phyloP scores from a whole-genome alignment of 1,140 invertebrate species.

The Panulirus ornatus region DNA sequence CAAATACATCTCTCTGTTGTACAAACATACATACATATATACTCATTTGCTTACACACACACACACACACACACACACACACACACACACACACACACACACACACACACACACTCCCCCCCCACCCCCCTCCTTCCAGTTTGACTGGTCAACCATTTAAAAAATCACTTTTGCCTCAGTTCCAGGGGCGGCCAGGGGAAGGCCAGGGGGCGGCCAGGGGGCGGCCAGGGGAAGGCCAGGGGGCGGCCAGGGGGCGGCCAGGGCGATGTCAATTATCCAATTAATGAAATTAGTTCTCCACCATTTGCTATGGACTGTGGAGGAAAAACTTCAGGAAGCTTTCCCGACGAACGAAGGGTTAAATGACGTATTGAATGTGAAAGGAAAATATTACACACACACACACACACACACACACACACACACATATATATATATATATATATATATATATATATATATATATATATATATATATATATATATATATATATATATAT shows the following conservation, averaged over 20 bases:
- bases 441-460: neutral
- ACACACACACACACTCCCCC: conserved; percentile 22
- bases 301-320: too few relatives aligned
- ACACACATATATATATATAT: neutral
- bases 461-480: neutral
- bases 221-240: too few relatives aligned
- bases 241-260: too few relatives aligned
- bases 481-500: neutral
- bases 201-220: too few relatives aligned
- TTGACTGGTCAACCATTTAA: too few relatives aligned
- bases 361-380: neutral
- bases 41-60: conserved; percentile 4
- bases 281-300: too few relatives aligned
- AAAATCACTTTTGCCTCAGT: too few relatives aligned
- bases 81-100: neutral
- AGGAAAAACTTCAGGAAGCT: neutral
- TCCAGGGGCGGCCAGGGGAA: too few relatives aligned
- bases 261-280: too few relatives aligned
- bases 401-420: conserved; percentile 7
- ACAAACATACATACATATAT: conserved; percentile 9
- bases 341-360: neutral
- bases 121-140: too few relatives aligned
- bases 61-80: conserved; percentile 7
- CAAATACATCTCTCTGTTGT: neutral
- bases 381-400: neutral